These are phyloP conservation scores for Labia minor DNA, from an alignment of 2,888 invertebrate genomes.

Conservation along the genomic window DNA sequence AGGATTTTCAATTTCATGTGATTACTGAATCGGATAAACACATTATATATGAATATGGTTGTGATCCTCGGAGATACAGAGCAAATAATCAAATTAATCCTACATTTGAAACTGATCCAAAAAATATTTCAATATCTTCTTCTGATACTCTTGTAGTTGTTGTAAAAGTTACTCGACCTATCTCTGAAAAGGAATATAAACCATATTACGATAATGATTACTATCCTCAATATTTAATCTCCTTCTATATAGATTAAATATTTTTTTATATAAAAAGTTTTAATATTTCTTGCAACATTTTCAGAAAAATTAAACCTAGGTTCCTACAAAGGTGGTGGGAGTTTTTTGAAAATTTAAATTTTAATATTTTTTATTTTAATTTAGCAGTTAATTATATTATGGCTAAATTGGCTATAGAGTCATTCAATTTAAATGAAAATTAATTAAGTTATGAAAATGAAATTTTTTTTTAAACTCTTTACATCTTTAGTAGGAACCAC, in stretches of 20 bases:
- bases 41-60: constrained; percentile 19
- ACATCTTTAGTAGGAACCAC: too few species aligned
- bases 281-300: too few species aligned
- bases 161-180: not conserved
- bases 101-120: not conserved
- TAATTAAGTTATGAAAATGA: too few species aligned
- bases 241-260: not conserved
- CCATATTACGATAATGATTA: constrained; percentile 21
- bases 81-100: not conserved
- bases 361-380: too few species aligned
- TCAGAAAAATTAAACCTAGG: too few species aligned
- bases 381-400: too few species aligned
- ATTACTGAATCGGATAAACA: not conserved
- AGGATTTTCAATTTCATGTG: constrained; percentile 18
- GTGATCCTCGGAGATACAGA: constrained; percentile 20
- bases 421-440: too few species aligned
- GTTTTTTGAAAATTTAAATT: too few species aligned
- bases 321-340: too few species aligned
- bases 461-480: too few species aligned
- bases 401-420: too few species aligned
- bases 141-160: constrained; percentile 1
- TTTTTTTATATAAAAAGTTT: not conserved
- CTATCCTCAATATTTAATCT: constrained; percentile 21
- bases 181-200: not conserved
- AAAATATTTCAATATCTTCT: not conserved